Evolutionary conservation across 2,888 invertebrate species (phyloP).

Genomic region (Sphinx pinastri): DNA sequence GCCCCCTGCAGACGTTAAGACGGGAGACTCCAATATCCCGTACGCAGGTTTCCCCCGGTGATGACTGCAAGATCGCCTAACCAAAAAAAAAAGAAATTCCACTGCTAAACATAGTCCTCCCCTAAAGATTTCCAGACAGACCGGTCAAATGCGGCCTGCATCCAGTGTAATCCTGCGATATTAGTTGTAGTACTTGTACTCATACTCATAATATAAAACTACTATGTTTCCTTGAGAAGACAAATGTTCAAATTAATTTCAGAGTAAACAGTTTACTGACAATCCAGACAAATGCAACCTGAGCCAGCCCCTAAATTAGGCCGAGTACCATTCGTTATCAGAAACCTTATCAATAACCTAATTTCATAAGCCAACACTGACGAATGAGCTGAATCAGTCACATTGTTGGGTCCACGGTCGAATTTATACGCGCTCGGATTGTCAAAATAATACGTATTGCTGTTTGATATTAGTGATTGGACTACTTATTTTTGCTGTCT

Average conservation of each 20-base stretch:
- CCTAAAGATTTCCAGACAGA: too few species aligned
- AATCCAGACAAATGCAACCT: constrained; percentile 10
- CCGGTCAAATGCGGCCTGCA: too few species aligned
- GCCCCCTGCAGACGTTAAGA: too few species aligned
- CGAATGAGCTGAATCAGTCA: constrained; percentile 31
- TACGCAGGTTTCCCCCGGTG: too few species aligned
- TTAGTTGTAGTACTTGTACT: too few species aligned
- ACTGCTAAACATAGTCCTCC: too few species aligned
- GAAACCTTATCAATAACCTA: constrained; percentile 37
- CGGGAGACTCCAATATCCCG: too few species aligned
- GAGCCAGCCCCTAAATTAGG: constrained; percentile 1
- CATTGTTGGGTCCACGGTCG: neutral
- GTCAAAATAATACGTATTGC: neutral
- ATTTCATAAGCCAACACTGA: constrained; percentile 42
- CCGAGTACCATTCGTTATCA: constrained; percentile 25
- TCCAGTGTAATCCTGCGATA: too few species aligned
- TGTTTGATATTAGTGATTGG: neutral
- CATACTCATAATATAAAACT: too few species aligned
- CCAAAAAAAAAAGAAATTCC: too few species aligned
- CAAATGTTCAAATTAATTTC: neutral
- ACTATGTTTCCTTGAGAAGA: neutral
- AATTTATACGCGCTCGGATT: constrained; percentile 1
- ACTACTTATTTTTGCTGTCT: neutral
- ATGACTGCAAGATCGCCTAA: too few species aligned
- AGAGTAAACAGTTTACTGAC: neutral